Conservation (phyloP, 2,797 vertebrate species). For the Todus mexicanus region DNA sequence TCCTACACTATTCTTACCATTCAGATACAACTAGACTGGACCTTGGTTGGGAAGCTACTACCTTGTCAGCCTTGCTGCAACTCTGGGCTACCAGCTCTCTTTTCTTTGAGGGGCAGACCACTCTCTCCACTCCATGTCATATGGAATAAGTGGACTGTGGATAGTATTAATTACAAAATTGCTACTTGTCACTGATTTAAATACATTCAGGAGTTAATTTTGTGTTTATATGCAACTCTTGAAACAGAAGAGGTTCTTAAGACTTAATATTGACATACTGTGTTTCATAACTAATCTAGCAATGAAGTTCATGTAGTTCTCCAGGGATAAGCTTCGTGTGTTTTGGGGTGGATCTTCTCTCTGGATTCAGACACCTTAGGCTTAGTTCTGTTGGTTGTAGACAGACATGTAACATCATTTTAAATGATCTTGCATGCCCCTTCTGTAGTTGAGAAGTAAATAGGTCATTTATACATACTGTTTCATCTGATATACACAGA, state of each 20-base stretch:
- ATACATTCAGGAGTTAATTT: not conserved
- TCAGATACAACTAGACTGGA: not conserved
- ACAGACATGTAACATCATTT: not conserved
- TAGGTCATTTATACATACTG: not conserved
- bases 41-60: not conserved
- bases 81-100: not conserved
- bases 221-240: not conserved
- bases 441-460: not conserved
- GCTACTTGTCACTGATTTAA: not conserved
- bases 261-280: not conserved
- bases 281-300: not conserved
- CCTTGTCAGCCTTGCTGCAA: not conserved
- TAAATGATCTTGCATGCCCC: not conserved
- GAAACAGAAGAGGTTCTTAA: not conserved
- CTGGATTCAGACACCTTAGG: not conserved
- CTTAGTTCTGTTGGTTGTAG: not conserved
- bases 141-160: not conserved
- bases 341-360: not conserved
- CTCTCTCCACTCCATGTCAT: not conserved
- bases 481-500: not conserved
- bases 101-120: not conserved
- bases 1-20: not conserved
- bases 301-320: not conserved
- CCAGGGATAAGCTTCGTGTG: not conserved
- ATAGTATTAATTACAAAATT: not conserved